Evolutionary conservation across 2,113 vertebrate species (phyloP), one percentile per base, ranked within the genome.

Genomic region (Spheniscus mendiculus): DNA sequence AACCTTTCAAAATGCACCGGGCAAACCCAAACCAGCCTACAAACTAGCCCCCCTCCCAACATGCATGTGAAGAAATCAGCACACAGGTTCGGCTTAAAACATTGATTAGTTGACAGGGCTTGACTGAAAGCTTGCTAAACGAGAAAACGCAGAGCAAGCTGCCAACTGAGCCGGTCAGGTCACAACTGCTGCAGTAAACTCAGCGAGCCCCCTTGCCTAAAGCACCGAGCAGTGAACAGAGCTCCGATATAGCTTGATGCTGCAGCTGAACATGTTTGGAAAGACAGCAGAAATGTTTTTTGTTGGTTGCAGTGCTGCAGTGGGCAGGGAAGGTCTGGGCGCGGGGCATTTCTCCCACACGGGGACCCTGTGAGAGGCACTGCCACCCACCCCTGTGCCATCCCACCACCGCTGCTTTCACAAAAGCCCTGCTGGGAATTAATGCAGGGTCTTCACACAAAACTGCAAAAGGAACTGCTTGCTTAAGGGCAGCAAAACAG

Each of bases 211-310:
- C 22, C 10, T 25, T 66, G 55, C 47, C 70, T 59, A 50, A 55
- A 56, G 67, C 44, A 29, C 22, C 0, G 0, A 69, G 7, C 42
- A 25, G 59, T 16, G 69, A 67, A 16, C 0, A 2, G 63, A 77
- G n/a, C 50, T 73, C 19, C 0, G 1, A 44, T 36, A 34, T 18
- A 53, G 32, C 67, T 76, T 23, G 26, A 20, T 26, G 49, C 58
- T 50, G 44, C 34, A 66, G 47, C 38, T 42, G 36, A 49, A 44
- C 5, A 2, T 17, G 21, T 44, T 55, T 62, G 65, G 36, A 56
- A 71, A 65, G 45, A 19, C 13, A 56, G 52, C 26, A 85, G 30
- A 71, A 66, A 10, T 8, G 17, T 0, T 12, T 77, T 92, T 61
- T 71, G 5, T 77, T 56, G 34, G 15, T 44, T 66, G 23, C 14